Base-by-base conservation (phyloP, 1,140 invertebrate species). In the Centruroides sculpturatus region DNA sequence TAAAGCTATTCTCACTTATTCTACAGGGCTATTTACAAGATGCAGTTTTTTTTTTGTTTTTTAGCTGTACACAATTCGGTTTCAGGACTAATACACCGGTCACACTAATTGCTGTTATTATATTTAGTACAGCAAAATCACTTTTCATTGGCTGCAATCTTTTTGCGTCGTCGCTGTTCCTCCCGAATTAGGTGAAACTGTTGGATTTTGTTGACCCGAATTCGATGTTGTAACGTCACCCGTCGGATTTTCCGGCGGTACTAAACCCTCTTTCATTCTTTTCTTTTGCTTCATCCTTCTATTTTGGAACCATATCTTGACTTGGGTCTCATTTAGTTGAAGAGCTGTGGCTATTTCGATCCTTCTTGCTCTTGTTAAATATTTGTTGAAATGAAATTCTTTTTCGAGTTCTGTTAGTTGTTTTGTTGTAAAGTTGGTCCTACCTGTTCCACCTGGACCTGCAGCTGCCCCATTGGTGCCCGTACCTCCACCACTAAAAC, bases 331-430 rank as follows among this genome's bases (percentile, higher is more conserved):
- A 73, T 98, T 98, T 3, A 99, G 81, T 71, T 95, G 89, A 23
- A 99, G 77, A 3, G 91, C 86, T 3, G 91, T 89, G 0, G 96
- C 96, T 66, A 99, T 99, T 76, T 99, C 96, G 69, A 98, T 97
- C 65, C 96, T 80, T 67, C 95, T 78, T 7, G 92, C 94, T 66
- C 96, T 78, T 3, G 94, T 98, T 68, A 99, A 81, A 79, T 99
- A 99, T 77, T 97, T 97, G 77, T 97, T 98, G 75, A 96, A 98
- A 76, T 98, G 94, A 75, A 98, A 99, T 76, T 99, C 95, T 73
- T 99, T 98, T 74, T 98, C 95, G 64, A 98, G 78, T 76, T 98
- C 95, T 2, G 95, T 98, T 56, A 99, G 81, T 73, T 99, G 96
- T 75, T 99, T 98, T 72, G 96, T 98, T 57, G 93, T 98, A 77